Evolutionary conservation across 2,113 vertebrate genomes (phyloP).

Genomic region (Calyptommatus sinebrachiatus): DNA sequence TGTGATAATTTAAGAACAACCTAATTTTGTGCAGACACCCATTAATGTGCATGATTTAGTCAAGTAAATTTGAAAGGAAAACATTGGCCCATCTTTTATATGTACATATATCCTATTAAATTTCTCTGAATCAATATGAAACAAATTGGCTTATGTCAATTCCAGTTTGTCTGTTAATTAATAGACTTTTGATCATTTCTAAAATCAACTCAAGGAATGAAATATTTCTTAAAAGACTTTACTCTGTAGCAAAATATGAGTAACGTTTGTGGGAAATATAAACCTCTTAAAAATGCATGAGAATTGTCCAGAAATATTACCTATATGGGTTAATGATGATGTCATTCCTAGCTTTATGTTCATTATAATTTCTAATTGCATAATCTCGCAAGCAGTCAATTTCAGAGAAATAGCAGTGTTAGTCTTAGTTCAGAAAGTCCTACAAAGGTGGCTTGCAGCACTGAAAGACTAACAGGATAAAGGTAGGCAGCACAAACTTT

Average conservation of each 20-base stretch:
- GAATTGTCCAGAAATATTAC: background rate
- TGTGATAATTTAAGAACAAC: slow-evolving; percentile 11
- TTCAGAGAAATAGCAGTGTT: too few relatives aligned
- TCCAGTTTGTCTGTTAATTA: slow-evolving; percentile 26
- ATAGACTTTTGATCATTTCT: slow-evolving; percentile 27
- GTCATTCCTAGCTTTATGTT: background rate
- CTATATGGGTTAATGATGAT: background rate
- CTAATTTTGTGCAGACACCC: background rate
- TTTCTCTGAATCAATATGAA: slow-evolving; percentile 28
- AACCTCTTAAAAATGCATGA: background rate
- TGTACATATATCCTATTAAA: slow-evolving; percentile 27
- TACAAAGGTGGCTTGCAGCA: too few relatives aligned
- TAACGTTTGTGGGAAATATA: slow-evolving; percentile 38
- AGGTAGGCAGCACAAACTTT: too few relatives aligned
- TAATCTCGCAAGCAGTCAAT: too few relatives aligned
- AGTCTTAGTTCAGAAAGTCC: too few relatives aligned
- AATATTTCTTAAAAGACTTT: slow-evolving; percentile 4
- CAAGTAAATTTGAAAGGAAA: slow-evolving; percentile 27
- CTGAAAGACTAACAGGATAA: too few relatives aligned
- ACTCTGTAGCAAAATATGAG: slow-evolving; percentile 26
- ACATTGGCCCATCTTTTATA: slow-evolving; percentile 1
- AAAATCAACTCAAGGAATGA: slow-evolving; percentile 15
- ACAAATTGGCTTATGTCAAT: background rate
- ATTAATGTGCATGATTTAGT: slow-evolving; percentile 11
- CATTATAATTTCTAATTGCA: background rate